These are phyloP conservation scores for Neotoma lepida DNA, from an alignment of 2,113 vertebrate genomes.

Conservation along the genomic window DNA sequence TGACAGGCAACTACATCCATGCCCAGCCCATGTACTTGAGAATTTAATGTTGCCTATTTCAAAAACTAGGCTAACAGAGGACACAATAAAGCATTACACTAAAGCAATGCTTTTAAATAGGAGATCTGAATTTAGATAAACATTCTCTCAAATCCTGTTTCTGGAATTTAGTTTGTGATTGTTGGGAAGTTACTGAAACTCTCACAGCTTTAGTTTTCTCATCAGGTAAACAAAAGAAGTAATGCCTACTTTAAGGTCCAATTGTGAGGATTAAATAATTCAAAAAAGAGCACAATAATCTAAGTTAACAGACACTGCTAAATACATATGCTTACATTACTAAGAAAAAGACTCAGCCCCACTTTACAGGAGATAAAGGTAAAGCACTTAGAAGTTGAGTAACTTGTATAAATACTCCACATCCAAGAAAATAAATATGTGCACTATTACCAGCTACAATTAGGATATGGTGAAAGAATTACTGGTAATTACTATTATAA, in stretches of 20 bases:
- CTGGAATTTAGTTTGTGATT: neutral
- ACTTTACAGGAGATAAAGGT: conserved; percentile 21
- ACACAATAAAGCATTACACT: neutral
- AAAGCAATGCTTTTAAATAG: neutral
- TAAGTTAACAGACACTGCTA: neutral
- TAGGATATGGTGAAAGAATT: too few species aligned
- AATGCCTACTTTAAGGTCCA: conserved; percentile 37
- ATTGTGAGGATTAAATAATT: conserved; percentile 57
- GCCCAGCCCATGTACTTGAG: neutral
- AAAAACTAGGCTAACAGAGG: neutral
- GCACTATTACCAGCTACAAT: too few species aligned
- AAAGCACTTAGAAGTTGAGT: neutral
- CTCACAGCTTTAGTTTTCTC: conserved; percentile 45
- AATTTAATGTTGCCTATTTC: conserved; percentile 15
- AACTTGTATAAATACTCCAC: conserved; percentile 1
- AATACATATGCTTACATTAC: conserved; percentile 18
- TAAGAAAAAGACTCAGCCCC: neutral
- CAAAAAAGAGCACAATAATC: conserved; percentile 1
- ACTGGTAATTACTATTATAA: too few species aligned
- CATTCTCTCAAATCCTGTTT: neutral
- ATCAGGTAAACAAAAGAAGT: neutral
- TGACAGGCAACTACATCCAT: neutral
- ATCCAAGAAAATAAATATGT: neutral
- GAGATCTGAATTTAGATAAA: conserved; percentile 19
- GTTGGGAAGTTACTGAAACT: conserved; percentile 16